These are phyloP conservation scores for Lepidochitona cinerea DNA, from an alignment of 2,888 invertebrate genomes.

Conservation along the genomic window DNA sequence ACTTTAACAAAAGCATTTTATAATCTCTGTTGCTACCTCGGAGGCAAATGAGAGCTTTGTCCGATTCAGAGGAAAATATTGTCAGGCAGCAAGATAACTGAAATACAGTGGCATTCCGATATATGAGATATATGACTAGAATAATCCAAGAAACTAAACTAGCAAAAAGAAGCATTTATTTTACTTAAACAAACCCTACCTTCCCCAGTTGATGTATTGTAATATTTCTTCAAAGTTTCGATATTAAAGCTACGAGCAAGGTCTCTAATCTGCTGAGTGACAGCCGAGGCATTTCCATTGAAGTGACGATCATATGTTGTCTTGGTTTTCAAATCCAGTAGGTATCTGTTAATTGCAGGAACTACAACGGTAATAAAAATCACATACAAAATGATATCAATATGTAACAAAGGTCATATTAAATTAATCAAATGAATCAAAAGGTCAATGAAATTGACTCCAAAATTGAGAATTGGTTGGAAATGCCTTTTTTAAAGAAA, in stretches of 20 bases:
- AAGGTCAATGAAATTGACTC: too few relatives aligned
- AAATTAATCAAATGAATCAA: too few relatives aligned
- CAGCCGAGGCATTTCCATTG: conserved; percentile 50
- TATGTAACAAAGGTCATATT: too few relatives aligned
- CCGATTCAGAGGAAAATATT: not conserved
- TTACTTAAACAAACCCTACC: not conserved
- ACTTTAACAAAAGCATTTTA: too few relatives aligned
- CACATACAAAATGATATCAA: too few relatives aligned
- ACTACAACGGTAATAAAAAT: conserved; percentile 37
- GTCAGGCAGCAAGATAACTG: not conserved
- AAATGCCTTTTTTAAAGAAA: too few relatives aligned
- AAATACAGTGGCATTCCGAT: not conserved
- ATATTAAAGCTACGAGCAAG: not conserved
- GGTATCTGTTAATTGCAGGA: conserved; percentile 42
- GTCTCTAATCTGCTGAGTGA: conserved; percentile 33
- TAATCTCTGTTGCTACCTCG: too few relatives aligned
- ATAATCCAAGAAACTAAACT: not conserved
- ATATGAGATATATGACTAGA: not conserved
- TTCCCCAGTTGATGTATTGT: not conserved
- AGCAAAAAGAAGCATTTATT: not conserved
- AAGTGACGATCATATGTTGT: conserved; percentile 62
- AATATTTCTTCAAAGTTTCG: not conserved
- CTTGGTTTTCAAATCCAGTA: conserved; percentile 45
- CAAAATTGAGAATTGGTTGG: too few relatives aligned
- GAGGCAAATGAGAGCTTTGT: not conserved